Base-by-base conservation (phyloP, 2,888 invertebrate genomes). In the Cephus sareptanus region DNA sequence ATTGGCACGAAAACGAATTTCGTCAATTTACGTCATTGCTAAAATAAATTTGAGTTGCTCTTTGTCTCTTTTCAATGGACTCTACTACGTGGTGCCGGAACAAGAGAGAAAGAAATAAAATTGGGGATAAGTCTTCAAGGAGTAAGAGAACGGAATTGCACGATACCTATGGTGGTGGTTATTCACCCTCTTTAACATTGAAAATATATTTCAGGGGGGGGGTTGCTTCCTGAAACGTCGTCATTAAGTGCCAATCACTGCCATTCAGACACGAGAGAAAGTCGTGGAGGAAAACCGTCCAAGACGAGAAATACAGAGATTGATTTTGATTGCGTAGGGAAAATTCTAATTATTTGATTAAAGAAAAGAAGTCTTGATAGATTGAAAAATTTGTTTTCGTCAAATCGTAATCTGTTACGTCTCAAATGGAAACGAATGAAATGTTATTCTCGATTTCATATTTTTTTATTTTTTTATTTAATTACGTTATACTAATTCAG, bases 211-310 rank as follows among this genome's bases (percentile, higher is more conserved):
- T 9, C 1, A 76, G 76, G 73, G 76, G 74, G 81, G 73, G 11
- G 31, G 12, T 31, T 33, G 0, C 71, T 34, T 33, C 71, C 33
- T 88, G 87, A 87, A 88, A 84, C 82, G 84, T 87, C 87, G 86
- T 86, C 88, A 88, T 89, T 87, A 87, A 85, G 87, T 89, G 89
- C 87, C 89, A 89, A 89, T 88, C 88, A 89, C 86, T 87, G 88
- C 87, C 87, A 88, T 88, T 88, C 89, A 87, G 80, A 73, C 73
- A 75, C 73, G 75, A 78, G 76, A 77, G 79, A 79, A 78, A 79
- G 68, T 76, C 74, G 73, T 56, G 74, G 33, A 73, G 74, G 77
- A 79, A 79, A 80, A 81, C 56, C 23, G 56, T 56, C 56, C 23
- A 56, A 6, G 23, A 56, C 56, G 56, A 23, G 56, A 2, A 56